Percentiles rank a stretch among this genome's conserved stretches.
phyloP scores from a whole-genome alignment of 2,888 invertebrate species.

The Apamea sordens region DNA sequence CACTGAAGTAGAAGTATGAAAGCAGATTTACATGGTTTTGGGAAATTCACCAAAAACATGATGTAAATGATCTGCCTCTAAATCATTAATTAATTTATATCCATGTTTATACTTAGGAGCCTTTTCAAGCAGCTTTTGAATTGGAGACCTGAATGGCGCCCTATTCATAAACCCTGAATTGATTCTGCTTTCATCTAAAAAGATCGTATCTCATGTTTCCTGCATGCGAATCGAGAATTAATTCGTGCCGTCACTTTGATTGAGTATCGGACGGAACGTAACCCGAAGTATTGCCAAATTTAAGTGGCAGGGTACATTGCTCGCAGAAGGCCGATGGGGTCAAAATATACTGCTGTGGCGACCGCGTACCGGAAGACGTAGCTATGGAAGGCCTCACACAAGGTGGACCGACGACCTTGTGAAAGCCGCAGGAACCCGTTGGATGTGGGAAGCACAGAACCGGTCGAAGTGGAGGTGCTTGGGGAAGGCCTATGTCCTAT shows the following conservation, averaged over 20 bases:
- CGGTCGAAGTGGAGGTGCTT: no score
- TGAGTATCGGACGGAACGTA: not conserved
- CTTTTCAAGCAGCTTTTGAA: slow-evolving; percentile 3
- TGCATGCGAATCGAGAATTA: slow-evolving; percentile 1
- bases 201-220: slow-evolving; percentile 8
- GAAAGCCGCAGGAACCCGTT: no score
- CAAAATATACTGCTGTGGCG: no score
- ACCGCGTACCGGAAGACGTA: no score
- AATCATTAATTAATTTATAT: not conserved
- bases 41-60: not conserved
- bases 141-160: not conserved
- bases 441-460: no score
- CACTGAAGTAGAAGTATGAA: no score
- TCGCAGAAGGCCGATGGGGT: no score
- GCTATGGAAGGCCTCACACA: no score
- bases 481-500: no score
- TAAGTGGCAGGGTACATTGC: not conserved
- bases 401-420: no score
- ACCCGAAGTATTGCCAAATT: not conserved
- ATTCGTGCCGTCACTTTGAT: slow-evolving; percentile 4
- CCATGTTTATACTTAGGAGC: not conserved
- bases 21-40: not conserved
- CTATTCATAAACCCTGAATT: slow-evolving; percentile 5
- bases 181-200: not conserved
- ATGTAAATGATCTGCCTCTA: not conserved